Evolutionary conservation across 2,113 vertebrate species (phyloP).

Genomic region (Erythrolamprus reginae): DNA sequence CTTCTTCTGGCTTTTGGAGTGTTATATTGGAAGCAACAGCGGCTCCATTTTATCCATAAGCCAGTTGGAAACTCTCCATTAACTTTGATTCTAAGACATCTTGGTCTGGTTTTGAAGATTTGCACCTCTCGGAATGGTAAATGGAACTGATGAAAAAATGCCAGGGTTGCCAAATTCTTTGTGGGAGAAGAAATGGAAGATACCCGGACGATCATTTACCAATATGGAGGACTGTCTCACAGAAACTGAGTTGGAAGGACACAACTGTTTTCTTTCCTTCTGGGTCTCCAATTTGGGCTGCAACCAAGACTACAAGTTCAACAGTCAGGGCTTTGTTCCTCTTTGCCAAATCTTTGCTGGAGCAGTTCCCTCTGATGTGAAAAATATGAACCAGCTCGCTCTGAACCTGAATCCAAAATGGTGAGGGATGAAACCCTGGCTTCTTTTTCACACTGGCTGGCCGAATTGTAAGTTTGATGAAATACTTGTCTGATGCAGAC

Average conservation of each 20-base stretch:
- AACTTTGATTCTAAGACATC: conserved; percentile 54
- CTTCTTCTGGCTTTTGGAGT: conserved; percentile 59
- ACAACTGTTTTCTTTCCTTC: conserved; percentile 56
- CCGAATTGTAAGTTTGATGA: conserved; percentile 57
- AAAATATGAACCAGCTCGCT: conserved; percentile 60
- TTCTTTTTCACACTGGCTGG: conserved; percentile 54
- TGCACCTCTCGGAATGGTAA: conserved; percentile 50
- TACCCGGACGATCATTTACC: conserved; percentile 57
- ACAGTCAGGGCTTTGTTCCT: conserved; percentile 68
- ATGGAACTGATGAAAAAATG: conserved; percentile 37
- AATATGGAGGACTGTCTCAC: conserved; percentile 56
- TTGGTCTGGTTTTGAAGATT: conserved; percentile 40
- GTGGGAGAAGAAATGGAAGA: not conserved
- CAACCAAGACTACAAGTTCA: conserved; percentile 70
- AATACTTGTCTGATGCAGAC: conserved; percentile 45
- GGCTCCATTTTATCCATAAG: conserved; percentile 69
- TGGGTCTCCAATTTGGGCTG: conserved; percentile 58
- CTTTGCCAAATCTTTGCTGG: conserved; percentile 68
- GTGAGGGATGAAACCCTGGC: conserved; percentile 67
- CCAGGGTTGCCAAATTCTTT: conserved; percentile 44
- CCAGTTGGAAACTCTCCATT: conserved; percentile 68
- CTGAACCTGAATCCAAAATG: conserved; percentile 70
- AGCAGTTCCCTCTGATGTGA: conserved; percentile 65
- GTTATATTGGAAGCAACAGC: conserved; percentile 58
- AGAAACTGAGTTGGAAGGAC: conserved; percentile 57